Evolutionary conservation across 2,888 invertebrate genomes (phyloP).

Genomic region (Ophioninae sp.): DNA sequence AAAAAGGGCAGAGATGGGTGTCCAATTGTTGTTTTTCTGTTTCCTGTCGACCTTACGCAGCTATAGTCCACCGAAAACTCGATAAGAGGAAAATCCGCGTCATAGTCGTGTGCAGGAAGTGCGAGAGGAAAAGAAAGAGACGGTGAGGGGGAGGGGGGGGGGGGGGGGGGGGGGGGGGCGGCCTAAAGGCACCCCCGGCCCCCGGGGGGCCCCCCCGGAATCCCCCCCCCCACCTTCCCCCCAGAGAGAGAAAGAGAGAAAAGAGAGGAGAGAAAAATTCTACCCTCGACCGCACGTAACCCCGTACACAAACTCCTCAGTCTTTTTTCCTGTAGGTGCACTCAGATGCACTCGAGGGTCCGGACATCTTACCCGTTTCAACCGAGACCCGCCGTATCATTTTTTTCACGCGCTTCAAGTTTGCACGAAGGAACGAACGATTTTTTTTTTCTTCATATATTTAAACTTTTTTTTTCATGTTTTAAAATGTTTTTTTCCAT

Average conservation of each 20-base stretch:
- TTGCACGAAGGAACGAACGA: too few species aligned
- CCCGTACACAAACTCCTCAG: background rate
- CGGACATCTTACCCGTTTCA: background rate
- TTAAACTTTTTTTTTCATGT: too few species aligned
- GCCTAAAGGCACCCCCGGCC: slow-evolving; percentile 43
- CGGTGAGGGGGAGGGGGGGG: background rate
- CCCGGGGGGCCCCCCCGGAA: slow-evolving; percentile 56
- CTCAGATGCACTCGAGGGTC: background rate
- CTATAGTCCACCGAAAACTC: slow-evolving; percentile 64
- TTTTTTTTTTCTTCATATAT: too few species aligned
- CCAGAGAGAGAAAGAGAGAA: background rate
- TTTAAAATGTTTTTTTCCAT: too few species aligned
- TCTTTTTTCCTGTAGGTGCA: background rate
- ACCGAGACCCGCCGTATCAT: background rate
- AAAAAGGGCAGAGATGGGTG: background rate
- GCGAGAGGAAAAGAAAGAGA: background rate
- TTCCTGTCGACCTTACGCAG: slow-evolving; percentile 57
- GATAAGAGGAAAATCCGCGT: slow-evolving; percentile 71
- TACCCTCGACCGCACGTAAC: background rate
- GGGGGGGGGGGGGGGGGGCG: background rate
- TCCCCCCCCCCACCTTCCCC: background rate
- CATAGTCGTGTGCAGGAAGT: slow-evolving; percentile 43
- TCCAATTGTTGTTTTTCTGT: slow-evolving; percentile 67
- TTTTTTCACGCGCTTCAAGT: too few species aligned
- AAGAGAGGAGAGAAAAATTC: background rate